phyloP scores from a whole-genome alignment of 2,888 invertebrate genomes.

The Odontocerum albicorne region DNA sequence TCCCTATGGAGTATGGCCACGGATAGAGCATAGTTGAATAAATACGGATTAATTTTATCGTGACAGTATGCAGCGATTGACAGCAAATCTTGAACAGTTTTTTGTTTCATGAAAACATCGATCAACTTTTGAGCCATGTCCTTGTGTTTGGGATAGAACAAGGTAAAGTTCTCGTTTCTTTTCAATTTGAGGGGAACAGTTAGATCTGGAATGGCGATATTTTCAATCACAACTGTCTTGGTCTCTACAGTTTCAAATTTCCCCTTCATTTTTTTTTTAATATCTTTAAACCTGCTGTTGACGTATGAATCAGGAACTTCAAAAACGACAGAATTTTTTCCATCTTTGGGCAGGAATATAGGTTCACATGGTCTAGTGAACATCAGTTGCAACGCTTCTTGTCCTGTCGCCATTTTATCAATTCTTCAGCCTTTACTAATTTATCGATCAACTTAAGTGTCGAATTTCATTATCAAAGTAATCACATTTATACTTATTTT shows the following conservation, averaged over 20 bases:
- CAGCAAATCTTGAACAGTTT: constrained; percentile 51
- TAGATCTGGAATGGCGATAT: constrained; percentile 1
- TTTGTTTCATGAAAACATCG: constrained; percentile 56
- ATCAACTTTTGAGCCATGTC: constrained; percentile 57
- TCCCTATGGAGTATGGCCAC: constrained; percentile 58
- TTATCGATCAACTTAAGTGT: too few relatives aligned
- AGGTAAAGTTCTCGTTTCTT: constrained; percentile 57
- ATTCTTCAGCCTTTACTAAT: too few relatives aligned
- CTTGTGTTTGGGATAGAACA: constrained; percentile 61
- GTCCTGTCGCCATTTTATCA: too few relatives aligned
- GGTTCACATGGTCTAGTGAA: constrained; percentile 69
- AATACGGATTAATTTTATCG: constrained; percentile 60
- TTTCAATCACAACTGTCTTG: constrained; percentile 49
- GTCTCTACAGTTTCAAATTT: not conserved
- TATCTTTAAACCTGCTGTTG: too few relatives aligned
- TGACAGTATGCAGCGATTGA: constrained; percentile 58
- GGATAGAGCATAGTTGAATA: constrained; percentile 63
- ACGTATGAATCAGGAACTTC: constrained; percentile 57
- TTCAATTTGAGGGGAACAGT: constrained; percentile 49
- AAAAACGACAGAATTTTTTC: constrained; percentile 52
- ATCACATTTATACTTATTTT: too few relatives aligned
- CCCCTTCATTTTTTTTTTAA: too few relatives aligned
- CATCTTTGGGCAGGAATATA: constrained; percentile 64
- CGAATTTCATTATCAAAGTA: too few relatives aligned
- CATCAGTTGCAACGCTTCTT: constrained; percentile 57